Base-by-base conservation (phyloP, 2,888 invertebrate genomes). In the Mesochorus sp. region DNA sequence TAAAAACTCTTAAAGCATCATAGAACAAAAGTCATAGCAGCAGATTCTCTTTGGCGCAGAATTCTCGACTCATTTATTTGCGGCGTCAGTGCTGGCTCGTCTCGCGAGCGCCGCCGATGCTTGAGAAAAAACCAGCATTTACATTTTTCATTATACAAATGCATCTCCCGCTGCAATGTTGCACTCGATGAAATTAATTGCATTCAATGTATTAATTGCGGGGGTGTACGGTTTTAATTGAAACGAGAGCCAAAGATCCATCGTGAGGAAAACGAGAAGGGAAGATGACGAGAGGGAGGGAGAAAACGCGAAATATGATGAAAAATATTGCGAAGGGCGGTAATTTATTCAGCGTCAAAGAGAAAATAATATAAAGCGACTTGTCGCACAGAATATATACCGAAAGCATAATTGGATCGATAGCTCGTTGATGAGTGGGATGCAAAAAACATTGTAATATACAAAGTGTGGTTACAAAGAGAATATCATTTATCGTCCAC, bases 341-440 rank as follows among this genome's bases (percentile, higher is more conserved):
- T 67, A 77, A 73, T 57, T 73, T 77, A 77, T 73, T 68, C 73
- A 34, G 68, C 57, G 77, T 68, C 72, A 64, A 73, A 77, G 71
- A 28, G 51, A 66, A 34, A 57, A 59, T 51, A 44, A 26, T 59
- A 24, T 24, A 39, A 17, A 61, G 10, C 4, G 12, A 2, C 24
- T 51, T 28, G 67, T n/a, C 17, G 53, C 47, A 57, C 64, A 76
- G 67, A n/a, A n/a, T n/a, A n/a, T 14, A 24, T 71, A 67, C 42
- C 72, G 49, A 72, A 44, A 14, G 17, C 62, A 37, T 68, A 73
- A 78, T 78, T 78, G 68, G 68, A 78, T 78, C 77, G 57, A 78
- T n/a, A n/a, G n/a, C n/a, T n/a, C n/a, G n/a, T n/a, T n/a, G n/a
- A n/a, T n/a, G n/a, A n/a, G n/a, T n/a, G n/a, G n/a, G n/a, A n/a